These are phyloP conservation scores for Enoplosus armatus DNA, from an alignment of 2,797 vertebrate genomes.

Conservation along the genomic window DNA sequence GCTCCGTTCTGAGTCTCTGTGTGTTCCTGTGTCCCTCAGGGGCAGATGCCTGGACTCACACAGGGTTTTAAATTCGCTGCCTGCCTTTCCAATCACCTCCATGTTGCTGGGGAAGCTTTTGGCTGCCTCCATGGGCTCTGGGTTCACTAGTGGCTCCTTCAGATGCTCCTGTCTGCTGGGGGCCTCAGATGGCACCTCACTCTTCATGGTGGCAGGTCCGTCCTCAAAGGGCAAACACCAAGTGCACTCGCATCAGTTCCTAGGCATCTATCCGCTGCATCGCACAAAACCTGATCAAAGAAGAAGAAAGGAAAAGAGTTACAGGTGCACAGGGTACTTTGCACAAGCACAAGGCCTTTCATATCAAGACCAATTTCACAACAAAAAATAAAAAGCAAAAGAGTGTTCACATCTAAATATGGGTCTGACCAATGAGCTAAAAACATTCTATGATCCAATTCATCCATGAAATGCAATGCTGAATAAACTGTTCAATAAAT, in stretches of 20 bases:
- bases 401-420: background rate
- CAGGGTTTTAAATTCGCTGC: conserved; percentile 93
- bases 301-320: conserved; percentile 13
- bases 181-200: conserved; percentile 94
- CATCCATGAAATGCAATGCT: background rate
- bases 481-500: background rate
- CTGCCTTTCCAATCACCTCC: conserved; percentile 96
- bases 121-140: conserved; percentile 91
- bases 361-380: background rate
- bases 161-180: conserved; percentile 94
- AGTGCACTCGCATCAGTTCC: conserved; percentile 76
- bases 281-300: conserved; percentile 73
- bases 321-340: background rate
- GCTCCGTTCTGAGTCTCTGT: conserved; percentile 91
- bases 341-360: background rate
- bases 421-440: background rate
- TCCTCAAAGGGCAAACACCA: conserved; percentile 83
- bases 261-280: conserved; percentile 88
- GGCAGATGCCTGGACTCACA: conserved; percentile 93
- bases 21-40: conserved; percentile 88
- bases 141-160: conserved; percentile 95
- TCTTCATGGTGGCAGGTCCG: conserved; percentile 96
- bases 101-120: conserved; percentile 93
- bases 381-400: background rate
- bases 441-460: background rate